Base-by-base conservation (phyloP, 2,797 vertebrate species). In the Sebastes hubbsi region DNA sequence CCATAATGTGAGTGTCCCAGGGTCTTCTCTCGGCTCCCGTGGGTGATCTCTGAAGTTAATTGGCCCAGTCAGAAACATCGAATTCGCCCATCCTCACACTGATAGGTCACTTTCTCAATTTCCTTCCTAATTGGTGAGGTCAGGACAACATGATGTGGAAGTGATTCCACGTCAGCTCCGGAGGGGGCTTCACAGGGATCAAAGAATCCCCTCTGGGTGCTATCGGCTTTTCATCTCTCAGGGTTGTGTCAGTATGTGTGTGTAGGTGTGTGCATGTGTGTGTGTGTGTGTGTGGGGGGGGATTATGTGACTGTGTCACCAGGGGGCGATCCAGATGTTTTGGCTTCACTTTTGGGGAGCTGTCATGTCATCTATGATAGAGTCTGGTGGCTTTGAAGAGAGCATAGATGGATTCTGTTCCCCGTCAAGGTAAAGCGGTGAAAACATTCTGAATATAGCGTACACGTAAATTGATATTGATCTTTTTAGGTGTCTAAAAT, bases 41-140 rank as follows among this genome's bases (percentile, higher is more conserved):
- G 56, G 30, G 52, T 56, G 56, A 71, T 42, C 12, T 65, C 38
- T 66, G 68, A 75, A 52, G 80, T 78, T 80, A 89, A 84, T 79
- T 62, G 25, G 18, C 55, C 34, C 12, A 32, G 49, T 80, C 77
- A 82, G 49, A 77, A 73, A 85, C 55, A 55, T 69, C 49, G 62
- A 72, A 78, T 66, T 59, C 4, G 0, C 73, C 62, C 32, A 6
- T 80, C 70, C n/a, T 32, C 56, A 27, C 27, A n/a, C 34, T 68
- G 69, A 79, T 70, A 60, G 68, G 82, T 81, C 89, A 82, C 54
- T 66, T 70, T 87, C 81, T 88, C 82, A 85, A 65, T 89, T 71
- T 83, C 75, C 73, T 12, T 34, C 49, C 24, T 87, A 89, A 88
- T 83, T 86, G 85, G 36, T 62, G 32, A 77, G 81, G 76, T 82